phyloP scores from a whole-genome alignment of 2,888 invertebrate genomes.

The Agrotis exclamationis region DNA sequence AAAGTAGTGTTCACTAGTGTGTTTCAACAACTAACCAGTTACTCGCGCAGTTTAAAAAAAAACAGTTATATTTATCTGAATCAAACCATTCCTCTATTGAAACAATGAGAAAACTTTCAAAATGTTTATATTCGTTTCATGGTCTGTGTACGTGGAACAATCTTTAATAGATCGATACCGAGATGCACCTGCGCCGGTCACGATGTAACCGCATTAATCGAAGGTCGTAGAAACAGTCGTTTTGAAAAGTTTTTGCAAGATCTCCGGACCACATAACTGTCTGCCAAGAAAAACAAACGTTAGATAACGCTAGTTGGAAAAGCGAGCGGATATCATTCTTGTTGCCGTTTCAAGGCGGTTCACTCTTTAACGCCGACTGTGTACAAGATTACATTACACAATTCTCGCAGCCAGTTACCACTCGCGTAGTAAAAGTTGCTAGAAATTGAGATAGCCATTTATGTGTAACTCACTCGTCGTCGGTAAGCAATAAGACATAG shows the following conservation, averaged over 20 bases:
- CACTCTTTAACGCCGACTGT: conserved; percentile 79
- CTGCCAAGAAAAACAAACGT: conserved; percentile 76
- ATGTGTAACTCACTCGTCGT: conserved; percentile 66
- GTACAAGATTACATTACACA: conserved; percentile 86
- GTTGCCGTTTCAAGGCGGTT: conserved; percentile 87
- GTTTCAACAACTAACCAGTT: conserved; percentile 24
- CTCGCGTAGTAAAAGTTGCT: conserved; percentile 83
- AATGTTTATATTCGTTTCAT: conserved; percentile 69
- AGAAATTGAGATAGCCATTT: conserved; percentile 80
- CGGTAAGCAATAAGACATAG: conserved; percentile 69
- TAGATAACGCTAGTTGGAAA: conserved; percentile 80
- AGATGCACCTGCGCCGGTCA: conserved; percentile 70
- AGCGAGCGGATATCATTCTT: conserved; percentile 85
- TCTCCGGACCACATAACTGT: conserved; percentile 70
- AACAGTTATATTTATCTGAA: conserved; percentile 15
- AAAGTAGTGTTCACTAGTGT: conserved; percentile 43
- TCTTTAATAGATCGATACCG: conserved; percentile 63
- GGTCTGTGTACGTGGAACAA: conserved; percentile 73
- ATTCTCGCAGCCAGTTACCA: conserved; percentile 79
- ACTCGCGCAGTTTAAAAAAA: conserved; percentile 20
- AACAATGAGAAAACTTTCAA: conserved; percentile 70
- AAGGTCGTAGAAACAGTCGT: conserved; percentile 74
- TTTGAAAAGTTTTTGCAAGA: conserved; percentile 69
- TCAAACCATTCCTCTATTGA: conserved; percentile 46
- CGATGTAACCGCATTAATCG: conserved; percentile 57